These are phyloP conservation scores for Bemisia tabaci DNA, from an alignment of 1,140 invertebrate genomes.

Conservation along the genomic window DNA sequence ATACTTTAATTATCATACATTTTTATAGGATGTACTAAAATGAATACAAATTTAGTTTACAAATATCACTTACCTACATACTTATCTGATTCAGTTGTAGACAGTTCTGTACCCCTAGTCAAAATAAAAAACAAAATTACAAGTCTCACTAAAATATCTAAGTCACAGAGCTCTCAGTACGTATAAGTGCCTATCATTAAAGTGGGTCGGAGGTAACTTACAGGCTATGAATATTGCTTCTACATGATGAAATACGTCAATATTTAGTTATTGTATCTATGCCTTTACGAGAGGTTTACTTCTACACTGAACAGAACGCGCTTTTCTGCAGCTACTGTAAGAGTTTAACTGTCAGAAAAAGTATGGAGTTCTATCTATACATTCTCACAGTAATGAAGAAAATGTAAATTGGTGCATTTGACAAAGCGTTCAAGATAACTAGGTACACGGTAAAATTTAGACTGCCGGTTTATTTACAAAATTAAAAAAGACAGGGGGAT, in stretches of 20 bases:
- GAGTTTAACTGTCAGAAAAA: not conserved
- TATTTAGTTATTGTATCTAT: not conserved
- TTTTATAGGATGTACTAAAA: not conserved
- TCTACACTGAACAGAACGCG: not conserved
- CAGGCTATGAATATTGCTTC: not conserved
- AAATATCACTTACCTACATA: not conserved
- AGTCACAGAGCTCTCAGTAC: not conserved
- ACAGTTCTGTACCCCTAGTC: not conserved
- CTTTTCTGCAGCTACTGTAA: not conserved
- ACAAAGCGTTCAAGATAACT: too few species aligned
- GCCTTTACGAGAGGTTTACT: not conserved
- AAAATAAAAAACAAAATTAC: not conserved
- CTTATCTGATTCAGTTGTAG: not conserved
- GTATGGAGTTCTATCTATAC: too few species aligned
- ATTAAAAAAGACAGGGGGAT: too few species aligned
- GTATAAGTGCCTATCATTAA: not conserved
- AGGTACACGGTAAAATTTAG: too few species aligned
- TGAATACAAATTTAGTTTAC: not conserved
- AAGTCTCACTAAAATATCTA: not conserved
- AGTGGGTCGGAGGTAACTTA: not conserved
- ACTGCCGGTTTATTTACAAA: too few species aligned
- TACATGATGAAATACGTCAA: not conserved
- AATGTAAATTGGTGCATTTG: too few species aligned
- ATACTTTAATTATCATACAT: not conserved
- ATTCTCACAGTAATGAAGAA: too few species aligned